Percentiles rank a stretch among this genome's conserved stretches.
Conservation (phyloP, 2,888 invertebrate species). For the Mylabris sibirica region DNA sequence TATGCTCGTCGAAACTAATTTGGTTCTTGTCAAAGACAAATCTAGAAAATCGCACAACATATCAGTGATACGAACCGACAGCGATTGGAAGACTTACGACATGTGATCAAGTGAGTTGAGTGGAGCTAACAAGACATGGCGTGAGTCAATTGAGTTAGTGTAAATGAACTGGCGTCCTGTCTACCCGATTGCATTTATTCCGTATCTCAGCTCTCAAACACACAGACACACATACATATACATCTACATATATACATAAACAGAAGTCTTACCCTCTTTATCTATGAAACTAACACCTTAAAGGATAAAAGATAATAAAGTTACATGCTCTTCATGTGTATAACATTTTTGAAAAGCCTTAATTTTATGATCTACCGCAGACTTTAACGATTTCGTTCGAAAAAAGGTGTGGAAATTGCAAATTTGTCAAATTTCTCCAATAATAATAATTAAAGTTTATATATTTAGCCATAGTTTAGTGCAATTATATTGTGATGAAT, state of each 20-base stretch:
- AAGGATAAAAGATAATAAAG: slow-evolving; percentile 38
- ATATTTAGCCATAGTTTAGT: slow-evolving; percentile 33
- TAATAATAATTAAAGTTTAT: slow-evolving; percentile 23
- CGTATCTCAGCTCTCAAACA: slow-evolving; percentile 40
- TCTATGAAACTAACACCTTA: slow-evolving; percentile 39
- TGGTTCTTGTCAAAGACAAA: slow-evolving; percentile 47
- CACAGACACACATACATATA: too few relatives aligned
- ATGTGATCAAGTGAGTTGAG: slow-evolving; percentile 55
- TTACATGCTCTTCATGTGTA: slow-evolving; percentile 35
- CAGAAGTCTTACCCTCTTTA: slow-evolving; percentile 32
- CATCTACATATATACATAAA: too few relatives aligned
- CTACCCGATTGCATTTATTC: slow-evolving; percentile 53
- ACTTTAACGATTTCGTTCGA: not conserved
- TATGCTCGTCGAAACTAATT: slow-evolving; percentile 39
- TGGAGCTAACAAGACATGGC: slow-evolving; percentile 58
- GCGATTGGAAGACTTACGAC: slow-evolving; percentile 54
- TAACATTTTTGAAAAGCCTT: slow-evolving; percentile 26
- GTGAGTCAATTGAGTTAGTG: slow-evolving; percentile 57
- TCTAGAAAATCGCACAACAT: slow-evolving; percentile 42
- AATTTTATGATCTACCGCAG: not conserved
- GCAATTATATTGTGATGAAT: slow-evolving; percentile 37
- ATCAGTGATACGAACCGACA: slow-evolving; percentile 46
- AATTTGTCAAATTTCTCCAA: not conserved
- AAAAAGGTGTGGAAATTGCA: not conserved
- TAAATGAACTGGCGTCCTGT: slow-evolving; percentile 58